phyloP scores from a whole-genome alignment of 2,888 invertebrate genomes.

The Drosophila limbata region DNA sequence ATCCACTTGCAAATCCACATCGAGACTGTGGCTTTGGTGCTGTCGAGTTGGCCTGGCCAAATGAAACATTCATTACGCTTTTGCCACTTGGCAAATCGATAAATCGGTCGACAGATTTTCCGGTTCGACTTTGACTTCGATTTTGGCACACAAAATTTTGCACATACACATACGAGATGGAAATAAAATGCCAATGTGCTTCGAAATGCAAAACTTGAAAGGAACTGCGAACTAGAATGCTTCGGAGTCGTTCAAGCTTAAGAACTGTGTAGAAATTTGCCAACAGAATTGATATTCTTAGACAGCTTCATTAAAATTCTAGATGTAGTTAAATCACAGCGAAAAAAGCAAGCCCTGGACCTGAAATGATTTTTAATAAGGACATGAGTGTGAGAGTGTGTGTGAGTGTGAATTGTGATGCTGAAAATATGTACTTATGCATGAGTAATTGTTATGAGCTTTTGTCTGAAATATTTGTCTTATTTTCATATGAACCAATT shows the following conservation, averaged over 20 bases:
- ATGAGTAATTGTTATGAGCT: constrained; percentile 1
- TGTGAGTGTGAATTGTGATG: not conserved
- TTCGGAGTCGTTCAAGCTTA: not conserved
- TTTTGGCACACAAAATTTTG: not conserved
- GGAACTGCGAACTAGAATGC: constrained; percentile 17
- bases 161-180: constrained; percentile 20
- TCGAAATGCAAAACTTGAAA: constrained; percentile 9
- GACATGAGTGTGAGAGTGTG: constrained; percentile 3
- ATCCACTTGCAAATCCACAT: constrained; percentile 20
- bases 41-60: constrained; percentile 24
- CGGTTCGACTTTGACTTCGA: constrained; percentile 9
- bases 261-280: constrained; percentile 30
- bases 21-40: constrained; percentile 8
- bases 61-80: constrained; percentile 58
- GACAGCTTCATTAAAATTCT: constrained; percentile 17
- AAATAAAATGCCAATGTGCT: constrained; percentile 44
- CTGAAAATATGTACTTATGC: constrained; percentile 15
- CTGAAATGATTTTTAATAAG: constrained; percentile 24
- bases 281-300: constrained; percentile 31
- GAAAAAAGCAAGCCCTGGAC: constrained; percentile 20
- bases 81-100: constrained; percentile 49
- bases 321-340: not conserved
- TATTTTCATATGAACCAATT: not conserved
- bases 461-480: not conserved
- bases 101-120: constrained; percentile 30